Conservation (phyloP, 53 echinoderm and acorn worm species). For the Echinarachnius parma region DNA sequence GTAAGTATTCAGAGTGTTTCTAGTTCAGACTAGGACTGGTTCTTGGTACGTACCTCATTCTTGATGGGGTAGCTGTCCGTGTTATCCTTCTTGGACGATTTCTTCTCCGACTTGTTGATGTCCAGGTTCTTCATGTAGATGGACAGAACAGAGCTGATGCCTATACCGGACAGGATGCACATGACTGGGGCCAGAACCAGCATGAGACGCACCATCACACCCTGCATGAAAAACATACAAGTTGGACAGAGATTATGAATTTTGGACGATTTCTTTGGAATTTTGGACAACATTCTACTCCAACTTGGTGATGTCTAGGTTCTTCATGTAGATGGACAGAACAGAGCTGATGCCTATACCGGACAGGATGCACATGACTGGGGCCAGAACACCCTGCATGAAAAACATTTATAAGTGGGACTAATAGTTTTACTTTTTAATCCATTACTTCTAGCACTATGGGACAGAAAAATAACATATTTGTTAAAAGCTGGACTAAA, state of each 20-base stretch:
- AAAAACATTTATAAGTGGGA: too few species aligned
- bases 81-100: slow-evolving; percentile 65
- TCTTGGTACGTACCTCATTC: slow-evolving; percentile 73
- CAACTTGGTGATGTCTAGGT: slow-evolving; percentile 83
- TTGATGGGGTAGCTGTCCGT: slow-evolving; percentile 85
- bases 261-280: not conserved
- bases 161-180: slow-evolving; percentile 99
- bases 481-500: too few species aligned
- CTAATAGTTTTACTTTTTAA: too few species aligned
- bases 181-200: slow-evolving; percentile 97
- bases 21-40: too few species aligned
- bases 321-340: slow-evolving; percentile 74
- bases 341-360: slow-evolving; percentile 93
- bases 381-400: slow-evolving; percentile 95
- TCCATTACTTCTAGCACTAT: too few species aligned
- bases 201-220: slow-evolving; percentile 99
- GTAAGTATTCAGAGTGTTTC: not conserved
- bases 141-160: slow-evolving; percentile 76
- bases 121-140: slow-evolving; percentile 91
- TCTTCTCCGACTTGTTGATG: slow-evolving; percentile 87
- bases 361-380: slow-evolving; percentile 98
- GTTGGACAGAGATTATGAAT: not conserved
- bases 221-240: slow-evolving; percentile 60
- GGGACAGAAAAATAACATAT: too few species aligned
- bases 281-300: slow-evolving; percentile 94